These are phyloP conservation scores for Epinephelus coioides DNA, from an alignment of 2,797 vertebrate genomes.

Conservation along the genomic window DNA sequence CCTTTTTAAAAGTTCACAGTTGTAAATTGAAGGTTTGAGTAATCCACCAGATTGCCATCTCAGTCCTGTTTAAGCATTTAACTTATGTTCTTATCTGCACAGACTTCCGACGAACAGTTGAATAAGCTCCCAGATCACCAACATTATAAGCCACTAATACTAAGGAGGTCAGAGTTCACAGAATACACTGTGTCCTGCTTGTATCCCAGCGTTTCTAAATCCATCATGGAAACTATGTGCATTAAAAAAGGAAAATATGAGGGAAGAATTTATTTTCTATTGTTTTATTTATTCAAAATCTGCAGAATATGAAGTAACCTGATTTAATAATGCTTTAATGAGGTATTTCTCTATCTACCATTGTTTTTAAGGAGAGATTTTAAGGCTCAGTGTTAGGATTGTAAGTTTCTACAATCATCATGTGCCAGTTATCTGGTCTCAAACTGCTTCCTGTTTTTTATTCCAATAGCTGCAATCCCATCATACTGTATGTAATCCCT, in stretches of 20 bases:
- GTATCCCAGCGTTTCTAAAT: conserved; percentile 8
- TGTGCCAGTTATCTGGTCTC: not conserved
- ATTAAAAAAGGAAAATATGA: not conserved
- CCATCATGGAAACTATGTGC: not conserved
- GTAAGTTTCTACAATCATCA: not conserved
- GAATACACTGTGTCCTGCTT: not conserved
- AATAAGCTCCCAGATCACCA: conserved; percentile 52
- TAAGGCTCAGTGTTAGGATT: not conserved
- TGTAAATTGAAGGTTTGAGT: not conserved
- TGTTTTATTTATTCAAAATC: not conserved
- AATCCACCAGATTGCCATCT: not conserved
- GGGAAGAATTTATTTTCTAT: not conserved
- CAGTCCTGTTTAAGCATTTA: conserved; percentile 4
- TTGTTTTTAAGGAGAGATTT: not conserved
- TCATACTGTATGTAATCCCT: conserved; percentile 40
- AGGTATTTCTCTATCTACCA: not conserved
- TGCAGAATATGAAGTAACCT: not conserved
- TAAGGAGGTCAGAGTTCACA: conserved; percentile 38
- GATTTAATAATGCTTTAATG: not conserved
- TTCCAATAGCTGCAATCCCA: conserved; percentile 22
- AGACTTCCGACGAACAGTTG: conserved; percentile 1
- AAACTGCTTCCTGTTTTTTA: conserved; percentile 1
- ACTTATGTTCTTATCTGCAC: conserved; percentile 9
- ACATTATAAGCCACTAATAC: conserved; percentile 51
- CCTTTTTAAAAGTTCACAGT: not conserved